Evolutionary conservation across 64 coral and sea anemone species (phyloP), one percentile per base, ranked within the genome.

Genomic region (Actinia tenebrosa): DNA sequence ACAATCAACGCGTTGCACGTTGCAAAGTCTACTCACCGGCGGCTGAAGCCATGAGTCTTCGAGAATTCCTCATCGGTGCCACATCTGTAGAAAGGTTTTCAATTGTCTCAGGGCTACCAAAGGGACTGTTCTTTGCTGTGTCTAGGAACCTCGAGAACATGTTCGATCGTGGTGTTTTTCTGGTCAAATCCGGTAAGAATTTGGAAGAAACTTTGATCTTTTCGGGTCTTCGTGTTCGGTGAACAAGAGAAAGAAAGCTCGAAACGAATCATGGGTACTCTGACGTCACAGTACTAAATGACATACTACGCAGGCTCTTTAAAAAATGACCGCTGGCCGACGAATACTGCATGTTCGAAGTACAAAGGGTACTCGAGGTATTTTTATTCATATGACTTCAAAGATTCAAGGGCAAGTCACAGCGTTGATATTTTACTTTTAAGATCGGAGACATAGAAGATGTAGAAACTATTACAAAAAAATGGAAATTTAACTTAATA

Each of bases 131-230:
- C 80, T 91, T 99, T 82, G 97, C 93, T 80, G 91, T 89, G 85
- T 99, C 87, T 22, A 84, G 87, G 87, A 92, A 95, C 42, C 88
- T 94, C 20, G 97, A 99, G 84, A 95, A 95, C 97, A 99, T 99
- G 58, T 89, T 68, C 37, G 56, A 69, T 95, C 88, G 26, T 64
- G 15, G 20, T 85, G 1, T 85, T 18, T 37, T 43, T 53, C 19
- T 61, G 3, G 60, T 85, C 60, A 85, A 85, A 61, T 85, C 79
- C 79, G 79, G 79, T 85, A 16, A 59, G 53, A 64, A 63, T 85
- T 63, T 85, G 7, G 16, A 54, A 46, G 30, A 43, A 54, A 85
- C 56, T 85, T 85, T 26, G 25, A 61, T 53, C 44, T 44, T 61
- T 85, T 42, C 7, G 60, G 8, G 53, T 45, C 55, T 64, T 85